Percentiles rank a stretch among this genome's conserved stretches.
phyloP scores from a whole-genome alignment of 2,113 vertebrate genomes.

The Strix aluco region DNA sequence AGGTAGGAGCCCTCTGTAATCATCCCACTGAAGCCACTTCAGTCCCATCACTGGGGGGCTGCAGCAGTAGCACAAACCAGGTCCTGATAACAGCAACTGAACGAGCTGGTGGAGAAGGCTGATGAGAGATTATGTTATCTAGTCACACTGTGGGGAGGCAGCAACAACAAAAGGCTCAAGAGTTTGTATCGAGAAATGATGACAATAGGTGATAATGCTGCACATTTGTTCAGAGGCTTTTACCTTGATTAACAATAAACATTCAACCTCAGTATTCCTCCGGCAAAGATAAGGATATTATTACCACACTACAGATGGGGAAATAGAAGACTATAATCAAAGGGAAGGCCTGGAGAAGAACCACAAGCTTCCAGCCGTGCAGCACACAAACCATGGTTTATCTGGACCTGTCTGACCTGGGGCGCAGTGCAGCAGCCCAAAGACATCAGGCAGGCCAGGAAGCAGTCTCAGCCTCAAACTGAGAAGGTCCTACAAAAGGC shows the following conservation, averaged over 20 bases:
- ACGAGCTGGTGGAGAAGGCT: not conserved
- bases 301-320: not conserved
- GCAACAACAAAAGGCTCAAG: not conserved
- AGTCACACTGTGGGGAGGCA: not conserved
- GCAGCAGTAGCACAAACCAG: not conserved
- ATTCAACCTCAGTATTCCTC: not conserved
- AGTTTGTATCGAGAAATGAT: not conserved
- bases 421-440: not conserved
- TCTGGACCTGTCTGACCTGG: not conserved
- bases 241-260: not conserved
- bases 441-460: not conserved
- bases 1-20: not conserved
- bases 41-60: not conserved
- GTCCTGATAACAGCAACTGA: not conserved
- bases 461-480: not conserved
- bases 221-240: not conserved
- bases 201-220: not conserved
- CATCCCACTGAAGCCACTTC: not conserved
- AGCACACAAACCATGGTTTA: not conserved
- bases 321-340: not conserved
- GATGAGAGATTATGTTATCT: not conserved
- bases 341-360: not conserved
- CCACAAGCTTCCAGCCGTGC: not conserved
- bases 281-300: not conserved
- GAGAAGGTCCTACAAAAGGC: not conserved